Base-by-base conservation (phyloP, 2,888 invertebrate genomes). In the Rotaria macrura region DNA sequence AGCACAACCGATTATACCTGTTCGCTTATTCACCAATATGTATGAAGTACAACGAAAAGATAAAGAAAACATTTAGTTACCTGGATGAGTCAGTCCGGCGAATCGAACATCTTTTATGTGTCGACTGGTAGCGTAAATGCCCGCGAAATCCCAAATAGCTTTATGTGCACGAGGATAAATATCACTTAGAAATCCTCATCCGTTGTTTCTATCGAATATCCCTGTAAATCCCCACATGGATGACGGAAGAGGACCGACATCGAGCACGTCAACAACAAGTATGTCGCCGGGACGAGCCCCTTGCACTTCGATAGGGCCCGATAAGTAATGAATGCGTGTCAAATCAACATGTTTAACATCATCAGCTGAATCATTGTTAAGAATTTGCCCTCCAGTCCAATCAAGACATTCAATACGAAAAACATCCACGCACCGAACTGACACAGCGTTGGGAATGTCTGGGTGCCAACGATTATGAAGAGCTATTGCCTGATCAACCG, bases 351-450 rank as follows among this genome's bases (percentile, higher is more conserved):
- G 40, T 40, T 79, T 79, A 1, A 79, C 40, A 79, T 79, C 79
- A 34, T 65, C 34, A 65, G 65, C 65, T 65, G 65, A 20, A 65
- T 65, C 65, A 65, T 65, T 65, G 43, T 79, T 79, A 25, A 3
- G 14, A 43, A 79, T 79, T 79, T 79, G 79, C n/a, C 79, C 79
- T 38, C 79, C 79, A 43, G 79, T 79, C 79, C 79, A 79, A 79
- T 79, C 79, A 40, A 79, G 25, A 79, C 79, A 79, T 79, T 79
- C 79, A 79, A 79, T n/a, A 79, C 43, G 79, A 79, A 79, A 79
- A 9, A 79, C n/a, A 43, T 79, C 65, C 40, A 25, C 43, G 9
- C 9, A 43, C 25, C n/a, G 20, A 40, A 79, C 79, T 1, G 40
- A 43, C 3, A 79, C 43, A 12, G 23, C 43, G n/a, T 25, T 43